Conservation (phyloP, 1,140 invertebrate species). For the Aphis craccivora region DNA sequence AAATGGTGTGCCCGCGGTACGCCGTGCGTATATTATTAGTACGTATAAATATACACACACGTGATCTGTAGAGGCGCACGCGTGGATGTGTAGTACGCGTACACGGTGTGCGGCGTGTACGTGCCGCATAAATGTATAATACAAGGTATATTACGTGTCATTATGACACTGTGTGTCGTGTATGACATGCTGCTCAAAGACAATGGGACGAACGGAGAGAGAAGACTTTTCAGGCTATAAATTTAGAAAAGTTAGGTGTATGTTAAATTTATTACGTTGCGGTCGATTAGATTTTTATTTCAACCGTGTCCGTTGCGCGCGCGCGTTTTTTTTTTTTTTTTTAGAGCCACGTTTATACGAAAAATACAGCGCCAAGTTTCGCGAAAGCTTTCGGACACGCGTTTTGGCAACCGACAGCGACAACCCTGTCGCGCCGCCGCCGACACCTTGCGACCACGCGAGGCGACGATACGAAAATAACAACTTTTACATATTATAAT, state of each 20-base stretch:
- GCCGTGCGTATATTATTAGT: too few species aligned
- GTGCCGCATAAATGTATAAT: neutral
- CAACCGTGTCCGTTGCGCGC: neutral
- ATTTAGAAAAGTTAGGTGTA: neutral
- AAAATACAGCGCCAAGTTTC: neutral
- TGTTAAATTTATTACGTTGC: neutral
- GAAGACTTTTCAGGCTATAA: neutral
- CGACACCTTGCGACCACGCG: neutral
- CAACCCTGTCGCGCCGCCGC: neutral
- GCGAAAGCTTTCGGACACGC: neutral
- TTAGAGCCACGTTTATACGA: neutral
- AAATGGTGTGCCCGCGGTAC: neutral
- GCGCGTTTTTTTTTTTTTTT: too few species aligned
- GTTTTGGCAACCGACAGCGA: neutral
- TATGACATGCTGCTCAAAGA: neutral
- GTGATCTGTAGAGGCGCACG: neutral
- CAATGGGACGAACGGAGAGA: neutral
- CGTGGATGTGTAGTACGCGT: neutral
- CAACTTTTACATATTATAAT: neutral
- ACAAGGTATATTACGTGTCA: neutral
- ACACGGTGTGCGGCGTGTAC: neutral
- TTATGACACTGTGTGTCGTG: neutral
- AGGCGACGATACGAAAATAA: conserved; percentile 31
- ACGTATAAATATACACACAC: neutral
- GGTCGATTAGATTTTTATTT: neutral